Evolutionary conservation across 1,140 invertebrate genomes (phyloP), one percentile per base, ranked within the genome.

Genomic region (Sminthurinus signatus): DNA sequence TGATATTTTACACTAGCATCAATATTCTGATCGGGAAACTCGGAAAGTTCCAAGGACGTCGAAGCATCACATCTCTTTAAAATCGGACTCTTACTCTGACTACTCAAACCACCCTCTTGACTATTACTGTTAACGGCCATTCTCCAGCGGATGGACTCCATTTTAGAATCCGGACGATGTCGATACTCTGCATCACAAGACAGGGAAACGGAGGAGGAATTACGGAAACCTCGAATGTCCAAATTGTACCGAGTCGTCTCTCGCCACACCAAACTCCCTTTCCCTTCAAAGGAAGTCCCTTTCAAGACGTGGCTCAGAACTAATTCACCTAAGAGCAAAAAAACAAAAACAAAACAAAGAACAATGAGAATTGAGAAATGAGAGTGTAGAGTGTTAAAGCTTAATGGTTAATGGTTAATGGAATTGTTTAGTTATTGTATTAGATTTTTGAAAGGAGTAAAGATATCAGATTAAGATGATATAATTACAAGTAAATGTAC

Each of bases 1-100:
- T 71, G 65, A 60, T 62, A 65, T 57, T 71, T 67, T 65, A 65
- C 68, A 63, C 56, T 48, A 59, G 63, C 42, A 29, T 39, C 59
- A 19, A 64, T 57, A 60, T 71, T 65, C 42, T 70, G 64, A 43
- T 67, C 62, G 21, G 68, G 68, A 60, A 64, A 67, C 58, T 70
- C 50, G 14, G 68, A 66, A 43, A 63, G 56, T 17, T 66, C 46
- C 27, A 69, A 36, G 42, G 27, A 55, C 46, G 65, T 28, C 54
- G 21, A 54, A 36, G 15, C 56, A 44, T 60, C 58, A n/a, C n/a
- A n/a, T n/a, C n/a, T n/a, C n/a, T n/a, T n/a, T n/a, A n/a, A n/a
- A 25, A 46, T 48, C 29, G 19, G 28, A 42, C 44, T 54, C 36
- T 31, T 61, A 50, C 32, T 42, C 39, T 29, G 12, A 25, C 25